These are phyloP conservation scores for crab-eating macaque (Macaca fascicularis) DNA, from an alignment of 2,113 vertebrate species.

Conservation along the genomic window T2T-MFA8v1.1 NC_088394.1:44314001-44314500, in stretches of 20 bases:
- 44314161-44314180: background rate
- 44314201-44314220: background rate
- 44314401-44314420: no score
- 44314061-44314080: background rate
- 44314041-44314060: background rate
- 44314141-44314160: background rate
- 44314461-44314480: no score
- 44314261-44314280: background rate
- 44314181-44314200: background rate
- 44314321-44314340: background rate
- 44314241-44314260: background rate
- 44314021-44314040: background rate
- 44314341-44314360: background rate
- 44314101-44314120: background rate
- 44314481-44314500: no score
- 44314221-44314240: background rate
- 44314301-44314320: background rate
- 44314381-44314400: background rate
- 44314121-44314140: fast-evolving
- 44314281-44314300: background rate
- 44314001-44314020: background rate
- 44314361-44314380: background rate
- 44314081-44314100: background rate
- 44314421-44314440: no score
- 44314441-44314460: no score